Conservation (phyloP, 2,113 vertebrate species). For the Sinocyclocheilus grahami region DNA sequence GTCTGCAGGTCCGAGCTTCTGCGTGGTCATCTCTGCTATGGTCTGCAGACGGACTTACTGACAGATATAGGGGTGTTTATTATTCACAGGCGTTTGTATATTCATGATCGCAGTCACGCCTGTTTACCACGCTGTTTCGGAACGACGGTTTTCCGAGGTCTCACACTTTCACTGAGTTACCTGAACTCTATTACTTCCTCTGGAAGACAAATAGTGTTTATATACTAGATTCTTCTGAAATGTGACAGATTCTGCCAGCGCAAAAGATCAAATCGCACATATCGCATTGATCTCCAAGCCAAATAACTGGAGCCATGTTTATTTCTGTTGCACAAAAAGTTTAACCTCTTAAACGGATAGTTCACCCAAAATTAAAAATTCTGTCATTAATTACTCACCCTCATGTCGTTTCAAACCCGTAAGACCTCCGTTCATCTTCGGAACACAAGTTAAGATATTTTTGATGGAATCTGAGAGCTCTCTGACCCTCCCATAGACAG, state of each 20-base stretch:
- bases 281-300: not conserved
- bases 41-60: not conserved
- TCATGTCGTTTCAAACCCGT: too few species aligned
- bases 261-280: not conserved
- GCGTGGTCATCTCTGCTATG: slow-evolving; percentile 20
- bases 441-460: too few species aligned
- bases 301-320: not conserved
- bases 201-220: not conserved
- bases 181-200: not conserved
- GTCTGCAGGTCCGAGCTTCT: slow-evolving; percentile 10
- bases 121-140: slow-evolving; percentile 85
- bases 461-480: too few species aligned
- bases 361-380: too few species aligned
- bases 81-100: slow-evolving; percentile 80
- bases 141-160: too few species aligned
- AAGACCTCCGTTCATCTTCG: too few species aligned
- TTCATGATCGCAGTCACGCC: slow-evolving; percentile 81
- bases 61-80: slow-evolving; percentile 76
- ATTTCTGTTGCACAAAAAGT: not conserved
- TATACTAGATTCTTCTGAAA: not conserved
- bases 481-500: too few species aligned
- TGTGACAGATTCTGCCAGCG: not conserved
- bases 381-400: too few species aligned
- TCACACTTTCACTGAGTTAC: slow-evolving; percentile 33
- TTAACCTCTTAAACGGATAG: too few species aligned